Evolutionary conservation across 2,888 invertebrate species (phyloP).

Genomic region (Sminthurides aquaticus): DNA sequence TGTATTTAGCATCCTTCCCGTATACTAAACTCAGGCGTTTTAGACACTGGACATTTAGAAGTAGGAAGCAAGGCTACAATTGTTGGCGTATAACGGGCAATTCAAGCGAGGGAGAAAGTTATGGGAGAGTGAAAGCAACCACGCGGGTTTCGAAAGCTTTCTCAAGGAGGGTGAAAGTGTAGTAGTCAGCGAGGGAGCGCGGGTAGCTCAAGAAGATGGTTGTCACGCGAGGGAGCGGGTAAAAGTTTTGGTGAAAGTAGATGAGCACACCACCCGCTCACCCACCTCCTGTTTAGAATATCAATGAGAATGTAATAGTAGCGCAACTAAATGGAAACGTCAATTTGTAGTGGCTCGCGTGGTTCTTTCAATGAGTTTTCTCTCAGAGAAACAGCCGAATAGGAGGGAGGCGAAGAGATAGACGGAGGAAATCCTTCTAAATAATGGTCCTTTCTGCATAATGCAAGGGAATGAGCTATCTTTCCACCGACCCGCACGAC

Average conservation of each 20-base stretch:
- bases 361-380: constrained; percentile 1
- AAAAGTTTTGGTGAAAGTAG: constrained; percentile 1
- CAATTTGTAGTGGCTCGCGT: constrained; percentile 24
- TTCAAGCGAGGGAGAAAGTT: too few relatives aligned
- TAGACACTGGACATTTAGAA: too few relatives aligned
- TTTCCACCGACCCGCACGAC: not conserved
- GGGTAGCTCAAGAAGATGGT: not conserved
- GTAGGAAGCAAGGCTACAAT: too few relatives aligned
- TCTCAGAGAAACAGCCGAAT: not conserved
- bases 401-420: not conserved
- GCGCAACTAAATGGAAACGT: constrained; percentile 25
- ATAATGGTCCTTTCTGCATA: not conserved
- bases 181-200: too few relatives aligned
- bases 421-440: not conserved
- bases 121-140: too few relatives aligned
- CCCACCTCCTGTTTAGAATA: constrained; percentile 27
- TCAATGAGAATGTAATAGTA: constrained; percentile 27
- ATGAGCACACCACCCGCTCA: constrained; percentile 24
- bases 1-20: too few relatives aligned
- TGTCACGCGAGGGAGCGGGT: not conserved
- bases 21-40: too few relatives aligned
- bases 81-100: too few relatives aligned
- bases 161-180: too few relatives aligned
- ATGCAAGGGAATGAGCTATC: not conserved
- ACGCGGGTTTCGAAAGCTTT: too few relatives aligned